phyloP scores from a whole-genome alignment of 2,113 vertebrate genomes.

The Ondatra zibethicus region DNA sequence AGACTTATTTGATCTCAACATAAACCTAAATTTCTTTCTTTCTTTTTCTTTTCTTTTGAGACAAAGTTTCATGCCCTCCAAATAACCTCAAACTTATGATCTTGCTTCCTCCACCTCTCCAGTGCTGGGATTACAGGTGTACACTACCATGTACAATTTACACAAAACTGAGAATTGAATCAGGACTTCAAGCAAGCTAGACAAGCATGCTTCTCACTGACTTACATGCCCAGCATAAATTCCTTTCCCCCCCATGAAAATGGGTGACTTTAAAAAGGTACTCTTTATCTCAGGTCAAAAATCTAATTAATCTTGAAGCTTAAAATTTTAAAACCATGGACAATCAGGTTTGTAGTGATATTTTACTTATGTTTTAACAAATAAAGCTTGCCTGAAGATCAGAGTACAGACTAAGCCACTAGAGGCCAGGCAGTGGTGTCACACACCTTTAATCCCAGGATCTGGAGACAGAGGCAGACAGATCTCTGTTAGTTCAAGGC shows the following conservation, averaged over 20 bases:
- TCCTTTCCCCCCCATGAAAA: not conserved
- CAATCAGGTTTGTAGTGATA: not conserved
- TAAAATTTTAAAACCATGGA: slow-evolving; percentile 39
- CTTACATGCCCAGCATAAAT: not conserved
- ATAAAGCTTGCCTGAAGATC: too few species aligned
- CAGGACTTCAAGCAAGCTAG: not conserved
- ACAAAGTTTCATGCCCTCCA: not conserved
- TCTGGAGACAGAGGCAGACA: too few species aligned
- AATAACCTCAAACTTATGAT: not conserved
- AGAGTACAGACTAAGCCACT: too few species aligned
- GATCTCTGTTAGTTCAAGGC: too few species aligned
- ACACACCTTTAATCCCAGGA: too few species aligned
- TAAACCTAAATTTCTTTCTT: not conserved
- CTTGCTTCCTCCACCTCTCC: not conserved
- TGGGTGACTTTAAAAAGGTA: not conserved
- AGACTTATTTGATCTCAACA: not conserved
- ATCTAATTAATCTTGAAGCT: not conserved
- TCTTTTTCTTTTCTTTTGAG: not conserved
- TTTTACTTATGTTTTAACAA: too few species aligned
- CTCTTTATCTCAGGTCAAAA: slow-evolving; percentile 50
- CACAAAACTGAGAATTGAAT: not conserved
- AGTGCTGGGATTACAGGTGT: not conserved
- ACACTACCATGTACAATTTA: not conserved
- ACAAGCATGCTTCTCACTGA: not conserved
- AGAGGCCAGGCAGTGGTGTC: too few species aligned